These are phyloP conservation scores for Cardiocondyla obscurior DNA, from an alignment of 1,140 invertebrate species.

Conservation along the genomic window DNA sequence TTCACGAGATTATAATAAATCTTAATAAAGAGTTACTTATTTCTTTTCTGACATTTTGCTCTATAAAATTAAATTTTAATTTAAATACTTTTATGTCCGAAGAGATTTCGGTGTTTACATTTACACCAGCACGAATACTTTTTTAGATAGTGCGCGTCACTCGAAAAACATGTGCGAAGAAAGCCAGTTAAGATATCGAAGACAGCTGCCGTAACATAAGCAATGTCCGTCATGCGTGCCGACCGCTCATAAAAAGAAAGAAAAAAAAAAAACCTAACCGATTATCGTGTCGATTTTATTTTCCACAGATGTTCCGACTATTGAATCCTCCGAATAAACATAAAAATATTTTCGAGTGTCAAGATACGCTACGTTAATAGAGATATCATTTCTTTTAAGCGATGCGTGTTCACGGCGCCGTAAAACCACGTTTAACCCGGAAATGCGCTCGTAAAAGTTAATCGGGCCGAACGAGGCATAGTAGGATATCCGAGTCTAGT, in stretches of 20 bases:
- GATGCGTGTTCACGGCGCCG: not conserved
- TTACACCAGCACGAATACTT: constrained; percentile 33
- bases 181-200: constrained; percentile 58
- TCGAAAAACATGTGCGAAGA: constrained; percentile 44
- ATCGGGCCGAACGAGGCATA: not conserved
- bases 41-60: not conserved
- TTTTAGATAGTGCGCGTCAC: constrained; percentile 48
- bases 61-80: not conserved
- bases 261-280: too few relatives aligned
- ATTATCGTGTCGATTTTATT: constrained; percentile 8
- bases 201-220: constrained; percentile 61
- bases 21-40: not conserved
- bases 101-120: constrained; percentile 40
- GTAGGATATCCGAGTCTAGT: constrained; percentile 48
- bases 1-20: too few relatives aligned
- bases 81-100: not conserved
- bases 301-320: not conserved
- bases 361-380: not conserved
- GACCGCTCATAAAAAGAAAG: not conserved
- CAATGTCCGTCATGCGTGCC: constrained; percentile 14
- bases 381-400: not conserved
- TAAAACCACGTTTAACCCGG: constrained; percentile 2
- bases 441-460: constrained; percentile 38
- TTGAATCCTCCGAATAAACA: not conserved
- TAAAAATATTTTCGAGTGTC: not conserved